Conservation (phyloP, 2,797 vertebrate species). For the Hemitrygon akajei region DNA sequence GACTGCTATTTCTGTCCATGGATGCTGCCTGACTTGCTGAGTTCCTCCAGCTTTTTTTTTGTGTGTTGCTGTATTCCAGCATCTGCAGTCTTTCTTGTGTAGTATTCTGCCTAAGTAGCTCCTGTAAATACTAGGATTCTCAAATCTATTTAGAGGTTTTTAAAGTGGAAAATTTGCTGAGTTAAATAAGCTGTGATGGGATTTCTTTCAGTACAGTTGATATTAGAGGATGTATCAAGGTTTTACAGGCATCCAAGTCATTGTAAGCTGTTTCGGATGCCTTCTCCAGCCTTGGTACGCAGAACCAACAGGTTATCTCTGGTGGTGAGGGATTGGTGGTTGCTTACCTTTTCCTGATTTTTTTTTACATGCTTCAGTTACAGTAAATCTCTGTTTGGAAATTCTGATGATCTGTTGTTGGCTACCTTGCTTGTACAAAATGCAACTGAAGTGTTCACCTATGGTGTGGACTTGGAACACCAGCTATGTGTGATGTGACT, state of each 20-base stretch:
- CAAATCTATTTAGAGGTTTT: neutral
- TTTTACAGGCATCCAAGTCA: neutral
- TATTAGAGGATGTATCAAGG: neutral
- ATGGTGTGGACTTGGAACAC: no score
- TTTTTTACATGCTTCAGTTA: no score
- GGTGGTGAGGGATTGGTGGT: neutral
- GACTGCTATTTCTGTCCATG: no score
- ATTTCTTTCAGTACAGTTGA: neutral
- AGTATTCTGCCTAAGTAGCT: neutral
- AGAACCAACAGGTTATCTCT: neutral
- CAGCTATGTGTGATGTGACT: no score
- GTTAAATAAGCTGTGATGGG: neutral
- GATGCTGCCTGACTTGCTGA: no score
- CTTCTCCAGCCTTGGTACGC: neutral
- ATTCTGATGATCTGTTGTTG: no score
- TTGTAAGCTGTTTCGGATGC: neutral
- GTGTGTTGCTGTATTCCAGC: no score
- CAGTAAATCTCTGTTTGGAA: no score
- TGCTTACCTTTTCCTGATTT: neutral
- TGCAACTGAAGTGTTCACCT: no score
- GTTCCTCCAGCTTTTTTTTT: no score
- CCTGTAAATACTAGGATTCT: neutral
- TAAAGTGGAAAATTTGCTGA: neutral
- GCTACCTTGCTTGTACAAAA: no score
- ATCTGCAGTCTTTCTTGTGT: no score